A percentile compares a stretch with the other conserved stretches of the same genome.
phyloP scores from a whole-genome alignment of 2,113 vertebrate species.

The Hippocampus abdominalis region DNA sequence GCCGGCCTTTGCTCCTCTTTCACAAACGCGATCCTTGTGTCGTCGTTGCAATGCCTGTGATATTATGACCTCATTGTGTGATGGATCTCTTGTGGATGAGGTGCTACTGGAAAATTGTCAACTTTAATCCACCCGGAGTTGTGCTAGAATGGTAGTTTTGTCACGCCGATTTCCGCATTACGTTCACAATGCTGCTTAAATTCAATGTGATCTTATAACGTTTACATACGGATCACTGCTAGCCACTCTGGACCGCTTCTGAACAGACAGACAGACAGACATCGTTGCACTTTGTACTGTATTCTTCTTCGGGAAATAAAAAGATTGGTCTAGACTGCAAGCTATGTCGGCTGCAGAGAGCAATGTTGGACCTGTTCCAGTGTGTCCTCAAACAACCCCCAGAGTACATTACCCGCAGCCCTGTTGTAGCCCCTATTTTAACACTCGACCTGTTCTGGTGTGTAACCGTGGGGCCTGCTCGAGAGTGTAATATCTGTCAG shows the following conservation, averaged over 20 bases:
- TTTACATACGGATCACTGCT: neutral
- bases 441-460: neutral
- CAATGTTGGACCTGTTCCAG: neutral
- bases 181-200: neutral
- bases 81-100: slow-evolving; percentile 50
- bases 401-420: neutral
- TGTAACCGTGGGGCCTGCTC: neutral
- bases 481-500: neutral
- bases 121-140: neutral
- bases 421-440: neutral
- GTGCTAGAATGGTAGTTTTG: neutral
- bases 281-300: neutral
- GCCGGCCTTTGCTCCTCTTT: slow-evolving; percentile 37
- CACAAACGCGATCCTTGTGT: slow-evolving; percentile 40
- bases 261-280: neutral
- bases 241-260: neutral
- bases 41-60: slow-evolving; percentile 47
- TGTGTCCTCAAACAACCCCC: neutral
- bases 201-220: neutral
- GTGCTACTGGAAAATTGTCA: slow-evolving; percentile 14
- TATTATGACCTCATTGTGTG: slow-evolving; percentile 26
- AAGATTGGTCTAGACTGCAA: neutral
- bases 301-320: neutral
- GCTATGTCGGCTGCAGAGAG: neutral
- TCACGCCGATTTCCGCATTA: neutral